Evolutionary conservation across 1,140 invertebrate species (phyloP).

Genomic region (Lasioglossum baleicum): DNA sequence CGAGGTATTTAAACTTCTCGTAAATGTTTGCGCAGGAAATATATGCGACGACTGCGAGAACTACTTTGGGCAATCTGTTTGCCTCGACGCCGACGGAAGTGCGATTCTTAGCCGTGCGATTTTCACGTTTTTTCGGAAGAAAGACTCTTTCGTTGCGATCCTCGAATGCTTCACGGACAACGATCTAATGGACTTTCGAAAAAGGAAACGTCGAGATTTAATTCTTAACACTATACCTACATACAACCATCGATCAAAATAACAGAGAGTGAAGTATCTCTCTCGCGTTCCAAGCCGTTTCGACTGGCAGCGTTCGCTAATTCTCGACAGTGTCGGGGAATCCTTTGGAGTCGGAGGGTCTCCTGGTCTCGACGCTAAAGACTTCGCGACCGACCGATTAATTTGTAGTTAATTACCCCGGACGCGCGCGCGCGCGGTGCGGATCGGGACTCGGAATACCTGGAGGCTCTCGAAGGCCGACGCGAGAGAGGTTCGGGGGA

Average conservation of each 20-base stretch:
- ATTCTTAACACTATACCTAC: too few relatives aligned
- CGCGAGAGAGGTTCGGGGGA: neutral
- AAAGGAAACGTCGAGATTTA: too few relatives aligned
- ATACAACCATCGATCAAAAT: too few relatives aligned
- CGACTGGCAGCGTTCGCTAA: too few relatives aligned
- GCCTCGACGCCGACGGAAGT: neutral
- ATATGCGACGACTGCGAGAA: neutral
- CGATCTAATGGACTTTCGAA: too few relatives aligned
- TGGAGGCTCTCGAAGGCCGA: slow-evolving; percentile 6
- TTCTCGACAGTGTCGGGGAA: neutral
- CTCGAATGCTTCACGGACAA: too few relatives aligned
- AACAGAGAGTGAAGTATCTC: neutral
- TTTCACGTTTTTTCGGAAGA: too few relatives aligned
- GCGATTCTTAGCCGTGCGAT: neutral
- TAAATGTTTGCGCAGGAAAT: neutral
- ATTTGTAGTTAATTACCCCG: slow-evolving; percentile 10
- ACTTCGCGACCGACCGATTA: neutral
- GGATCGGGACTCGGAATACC: neutral
- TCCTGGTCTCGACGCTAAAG: neutral
- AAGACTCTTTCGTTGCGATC: too few relatives aligned
- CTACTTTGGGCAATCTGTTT: neutral
- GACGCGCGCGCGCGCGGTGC: neutral
- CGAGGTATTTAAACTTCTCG: slow-evolving; percentile 19
- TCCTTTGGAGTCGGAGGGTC: neutral
- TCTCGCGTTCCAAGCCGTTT: neutral